Conservation (phyloP, 2,888 invertebrate genomes). For the Lottia scabra region DNA sequence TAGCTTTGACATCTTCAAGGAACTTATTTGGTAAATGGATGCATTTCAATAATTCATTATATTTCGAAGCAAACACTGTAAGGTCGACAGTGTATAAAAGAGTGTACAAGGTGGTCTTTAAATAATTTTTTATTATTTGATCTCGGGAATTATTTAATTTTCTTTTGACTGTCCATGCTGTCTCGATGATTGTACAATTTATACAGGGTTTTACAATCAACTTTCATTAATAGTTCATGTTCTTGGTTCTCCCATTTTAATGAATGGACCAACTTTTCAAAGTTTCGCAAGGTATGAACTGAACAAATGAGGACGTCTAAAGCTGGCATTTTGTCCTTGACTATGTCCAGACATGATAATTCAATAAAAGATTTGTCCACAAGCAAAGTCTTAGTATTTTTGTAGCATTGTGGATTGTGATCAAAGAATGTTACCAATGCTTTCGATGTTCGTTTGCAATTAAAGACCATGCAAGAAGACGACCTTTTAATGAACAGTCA, state of each 20-base stretch:
- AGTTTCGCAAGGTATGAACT: not conserved
- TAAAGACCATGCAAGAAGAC: not conserved
- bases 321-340: not conserved
- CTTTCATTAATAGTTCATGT: not conserved
- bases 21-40: not conserved
- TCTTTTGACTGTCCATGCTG: no score
- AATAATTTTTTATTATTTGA: no score
- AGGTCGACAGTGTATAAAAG: not conserved
- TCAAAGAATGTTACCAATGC: not conserved
- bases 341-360: not conserved
- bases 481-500: not conserved
- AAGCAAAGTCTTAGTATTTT: no score
- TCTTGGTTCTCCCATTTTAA: not conserved
- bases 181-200: no score
- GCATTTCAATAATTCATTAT: not conserved
- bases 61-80: not conserved
- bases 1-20: not conserved
- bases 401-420: not conserved
- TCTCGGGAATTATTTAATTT: no score
- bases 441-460: not conserved
- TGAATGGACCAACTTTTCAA: not conserved
- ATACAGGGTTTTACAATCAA: not conserved
- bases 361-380: conserved; percentile 1
- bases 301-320: not conserved
- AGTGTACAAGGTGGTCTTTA: no score